Percentiles rank a stretch among this genome's conserved stretches.
Evolutionary conservation across 1,140 invertebrate genomes (phyloP).

Genomic region (Hormaphis cornu): DNA sequence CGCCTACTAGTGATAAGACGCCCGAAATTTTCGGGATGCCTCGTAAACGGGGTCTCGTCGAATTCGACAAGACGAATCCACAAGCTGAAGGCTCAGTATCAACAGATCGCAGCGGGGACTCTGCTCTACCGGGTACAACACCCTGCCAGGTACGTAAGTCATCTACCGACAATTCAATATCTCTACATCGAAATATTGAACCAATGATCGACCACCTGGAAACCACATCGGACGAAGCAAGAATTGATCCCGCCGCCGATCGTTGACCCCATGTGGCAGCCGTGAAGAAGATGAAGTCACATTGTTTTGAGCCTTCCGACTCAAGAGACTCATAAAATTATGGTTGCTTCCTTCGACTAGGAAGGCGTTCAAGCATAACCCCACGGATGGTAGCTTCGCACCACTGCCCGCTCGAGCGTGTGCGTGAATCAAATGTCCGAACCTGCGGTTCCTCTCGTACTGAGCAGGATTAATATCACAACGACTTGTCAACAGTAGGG

Average conservation of each 20-base stretch:
- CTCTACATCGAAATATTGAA: conserved; percentile 52
- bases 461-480: conserved; percentile 55
- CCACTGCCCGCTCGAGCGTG: too few relatives aligned
- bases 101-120: conserved; percentile 44
- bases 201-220: too few relatives aligned
- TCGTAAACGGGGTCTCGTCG: conserved; percentile 33
- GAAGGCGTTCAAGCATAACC: conserved; percentile 64
- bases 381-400: too few relatives aligned
- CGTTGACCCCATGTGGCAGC: conserved; percentile 4
- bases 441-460: conserved; percentile 69
- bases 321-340: too few relatives aligned
- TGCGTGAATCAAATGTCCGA: conserved; percentile 69
- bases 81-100: conserved; percentile 46
- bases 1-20: too few relatives aligned
- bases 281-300: not conserved
- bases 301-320: too few relatives aligned
- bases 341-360: conserved; percentile 51
- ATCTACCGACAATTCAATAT: conserved; percentile 53
- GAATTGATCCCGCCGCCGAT: conserved; percentile 37
- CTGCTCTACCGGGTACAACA: conserved; percentile 54
- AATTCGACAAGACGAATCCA: conserved; percentile 37
- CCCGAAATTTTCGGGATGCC: too few relatives aligned
- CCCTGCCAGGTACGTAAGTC: conserved; percentile 52
- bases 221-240: too few relatives aligned
- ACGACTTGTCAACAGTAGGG: conserved; percentile 39